Evolutionary conservation across 2,797 vertebrate species (phyloP).

Genomic region (Ctenopoma multispine): DNA sequence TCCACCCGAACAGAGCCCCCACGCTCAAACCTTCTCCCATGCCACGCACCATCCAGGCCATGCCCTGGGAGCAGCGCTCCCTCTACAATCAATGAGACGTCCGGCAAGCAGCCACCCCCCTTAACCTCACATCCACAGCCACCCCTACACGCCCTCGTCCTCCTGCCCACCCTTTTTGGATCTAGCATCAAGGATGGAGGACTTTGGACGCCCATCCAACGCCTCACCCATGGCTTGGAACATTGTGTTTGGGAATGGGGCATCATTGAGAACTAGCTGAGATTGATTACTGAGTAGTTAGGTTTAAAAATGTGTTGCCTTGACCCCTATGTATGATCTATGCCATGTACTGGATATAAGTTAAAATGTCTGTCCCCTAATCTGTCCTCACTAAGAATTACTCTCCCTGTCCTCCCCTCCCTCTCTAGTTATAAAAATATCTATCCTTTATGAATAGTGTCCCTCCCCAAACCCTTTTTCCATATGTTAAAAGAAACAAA

Average conservation of each 20-base stretch:
- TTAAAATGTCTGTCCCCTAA: conserved; percentile 72
- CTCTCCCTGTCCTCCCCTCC: conserved; percentile 34
- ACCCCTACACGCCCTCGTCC: conserved; percentile 19
- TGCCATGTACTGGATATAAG: conserved; percentile 80
- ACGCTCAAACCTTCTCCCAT: conserved; percentile 82
- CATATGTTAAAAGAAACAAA: conserved; percentile 59
- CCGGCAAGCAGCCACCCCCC: conserved; percentile 12
- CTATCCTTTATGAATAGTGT: conserved; percentile 73
- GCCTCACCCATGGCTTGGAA: conserved; percentile 49
- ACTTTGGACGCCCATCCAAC: conserved; percentile 36
- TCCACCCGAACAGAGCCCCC: conserved; percentile 78
- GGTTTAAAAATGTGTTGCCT: conserved; percentile 80
- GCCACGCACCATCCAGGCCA: conserved; percentile 81
- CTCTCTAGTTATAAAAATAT: conserved; percentile 69
- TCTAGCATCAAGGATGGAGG: conserved; percentile 56
- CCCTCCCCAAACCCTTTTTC: conserved; percentile 18
- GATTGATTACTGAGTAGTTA: conserved; percentile 81
- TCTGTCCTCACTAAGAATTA: conserved; percentile 60
- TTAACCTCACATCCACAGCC: conserved; percentile 13
- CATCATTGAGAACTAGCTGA: conserved; percentile 74
- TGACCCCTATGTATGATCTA: conserved; percentile 81
- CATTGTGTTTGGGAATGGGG: conserved; percentile 56
- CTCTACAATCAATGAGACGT: conserved; percentile 82
- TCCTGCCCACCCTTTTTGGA: conserved; percentile 10
- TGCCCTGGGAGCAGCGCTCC: conserved; percentile 84